phyloP scores from a whole-genome alignment of 2,113 vertebrate genomes.

The Bos indicus region DNA sequence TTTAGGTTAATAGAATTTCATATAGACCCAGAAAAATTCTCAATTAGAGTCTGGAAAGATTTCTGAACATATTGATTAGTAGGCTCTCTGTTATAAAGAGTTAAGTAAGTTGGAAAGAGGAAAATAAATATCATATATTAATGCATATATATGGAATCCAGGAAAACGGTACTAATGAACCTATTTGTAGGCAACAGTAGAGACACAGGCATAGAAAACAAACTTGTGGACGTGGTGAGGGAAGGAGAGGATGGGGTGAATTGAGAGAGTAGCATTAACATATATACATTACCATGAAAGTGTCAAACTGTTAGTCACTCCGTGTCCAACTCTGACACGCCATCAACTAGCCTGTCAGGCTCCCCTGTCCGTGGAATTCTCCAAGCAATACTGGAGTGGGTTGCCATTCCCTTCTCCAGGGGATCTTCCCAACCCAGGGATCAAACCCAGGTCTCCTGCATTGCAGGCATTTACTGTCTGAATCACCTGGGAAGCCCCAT shows the following conservation, averaged over 20 bases:
- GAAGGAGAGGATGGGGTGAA: not conserved
- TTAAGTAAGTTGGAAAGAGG: not conserved
- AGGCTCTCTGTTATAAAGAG: not conserved
- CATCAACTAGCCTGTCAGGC: not conserved
- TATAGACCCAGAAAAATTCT: not conserved
- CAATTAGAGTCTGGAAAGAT: not conserved
- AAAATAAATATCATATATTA: not conserved
- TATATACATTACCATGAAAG: not conserved
- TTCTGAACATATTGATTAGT: not conserved
- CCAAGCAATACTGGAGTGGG: not conserved
- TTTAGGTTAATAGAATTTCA: not conserved
- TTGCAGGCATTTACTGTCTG: not conserved
- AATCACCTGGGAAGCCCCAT: not conserved
- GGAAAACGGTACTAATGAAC: not conserved
- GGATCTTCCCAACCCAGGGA: not conserved
- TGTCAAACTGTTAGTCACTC: not conserved
- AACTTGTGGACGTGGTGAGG: fast-evolving
- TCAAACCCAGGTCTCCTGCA: not conserved
- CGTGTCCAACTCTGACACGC: not conserved
- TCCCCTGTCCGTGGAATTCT: not conserved
- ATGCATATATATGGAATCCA: not conserved
- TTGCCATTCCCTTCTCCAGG: not conserved
- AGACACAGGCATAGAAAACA: not conserved
- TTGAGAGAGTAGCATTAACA: not conserved
- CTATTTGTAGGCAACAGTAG: not conserved